Base-by-base conservation (phyloP, 92 coral and sea anemone genomes). In the Umimayanthus kanabou region DNA sequence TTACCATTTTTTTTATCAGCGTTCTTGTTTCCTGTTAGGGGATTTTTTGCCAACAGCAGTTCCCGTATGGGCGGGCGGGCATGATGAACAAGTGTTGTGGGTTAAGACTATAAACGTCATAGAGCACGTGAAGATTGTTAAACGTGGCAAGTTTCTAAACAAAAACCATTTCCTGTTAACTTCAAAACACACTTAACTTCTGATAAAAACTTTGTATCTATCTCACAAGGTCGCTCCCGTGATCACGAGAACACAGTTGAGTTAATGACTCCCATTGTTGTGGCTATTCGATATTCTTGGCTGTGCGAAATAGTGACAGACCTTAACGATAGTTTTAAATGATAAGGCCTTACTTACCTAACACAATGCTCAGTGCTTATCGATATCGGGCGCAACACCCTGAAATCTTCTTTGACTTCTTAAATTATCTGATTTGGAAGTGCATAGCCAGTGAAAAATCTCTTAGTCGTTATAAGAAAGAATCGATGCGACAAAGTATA, bases 161-260 rank as follows among this genome's bases (percentile, higher is more conserved):
- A 74, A 43, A 73, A 43, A 9, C 45, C 49, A 9, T 39, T 33
- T 74, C 79, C 45, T 20, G 45, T 39, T 39, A 43, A 39, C 58
- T 53, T 74, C 25, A 39, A 43, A 33, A 74, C 25, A 18, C 45
- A 39, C 47, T 74, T 39, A 20, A 43, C 10, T 13, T 30, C 14
- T 73, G 37, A 73, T 73, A 15, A 74, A 39, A 39, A 18, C 6
- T 20, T 61, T 20, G 8, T 61, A 18, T 61, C 69, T 61, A 5
- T 61, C 45, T 25, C 50, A 2, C 45, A 22, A 74, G 50, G 79
- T 74, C 28, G n/a, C 79, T 14, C 29, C 15, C 50, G 39, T 20
- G 79, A 37, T 74, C 79, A 74, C 79, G 45, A 30, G 39, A 73
- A 73, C 77, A 73, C 77, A 33, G 42, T 33, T 73, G 43, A 16